These are phyloP conservation scores for Pteromalus puparum DNA, from an alignment of 1,140 invertebrate species.

Conservation along the genomic window DNA sequence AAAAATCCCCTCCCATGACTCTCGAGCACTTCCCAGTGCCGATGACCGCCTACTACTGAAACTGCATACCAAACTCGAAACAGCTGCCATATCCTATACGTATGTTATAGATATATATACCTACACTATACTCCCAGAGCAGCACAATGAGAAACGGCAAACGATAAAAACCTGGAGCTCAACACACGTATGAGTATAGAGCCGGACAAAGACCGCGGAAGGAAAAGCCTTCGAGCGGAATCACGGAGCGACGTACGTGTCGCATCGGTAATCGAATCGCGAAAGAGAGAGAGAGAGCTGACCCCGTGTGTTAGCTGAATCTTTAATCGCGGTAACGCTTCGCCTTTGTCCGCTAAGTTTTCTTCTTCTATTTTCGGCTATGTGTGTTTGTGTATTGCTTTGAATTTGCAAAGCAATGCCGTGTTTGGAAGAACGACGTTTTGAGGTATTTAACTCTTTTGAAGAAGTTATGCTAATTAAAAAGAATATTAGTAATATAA, in stretches of 20 bases:
- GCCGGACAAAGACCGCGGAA: conserved; percentile 9
- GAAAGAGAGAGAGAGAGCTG: neutral
- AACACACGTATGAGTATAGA: neutral
- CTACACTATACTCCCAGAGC: neutral
- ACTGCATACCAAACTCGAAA: conserved; percentile 6
- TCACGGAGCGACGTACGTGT: conserved; percentile 16
- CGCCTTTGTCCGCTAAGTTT: neutral
- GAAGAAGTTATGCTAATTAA: too few species aligned
- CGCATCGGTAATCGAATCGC: conserved; percentile 43
- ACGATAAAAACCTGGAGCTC: neutral
- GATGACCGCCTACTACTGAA: neutral
- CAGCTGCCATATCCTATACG: neutral
- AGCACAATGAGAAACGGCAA: neutral
- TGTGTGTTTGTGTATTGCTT: neutral
- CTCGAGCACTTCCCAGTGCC: neutral
- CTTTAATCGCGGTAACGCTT: conserved; percentile 3
- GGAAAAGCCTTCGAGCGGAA: conserved; percentile 16
- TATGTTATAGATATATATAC: neutral
- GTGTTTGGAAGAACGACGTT: too few species aligned
- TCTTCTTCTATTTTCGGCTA: neutral
- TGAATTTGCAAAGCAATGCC: neutral
- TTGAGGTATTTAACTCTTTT: too few species aligned
- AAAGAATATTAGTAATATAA: too few species aligned
- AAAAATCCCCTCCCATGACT: neutral
- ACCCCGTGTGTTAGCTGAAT: conserved; percentile 35